Evolutionary conservation across 2,113 vertebrate genomes (phyloP).

Genomic region (Syngnathus floridae): DNA sequence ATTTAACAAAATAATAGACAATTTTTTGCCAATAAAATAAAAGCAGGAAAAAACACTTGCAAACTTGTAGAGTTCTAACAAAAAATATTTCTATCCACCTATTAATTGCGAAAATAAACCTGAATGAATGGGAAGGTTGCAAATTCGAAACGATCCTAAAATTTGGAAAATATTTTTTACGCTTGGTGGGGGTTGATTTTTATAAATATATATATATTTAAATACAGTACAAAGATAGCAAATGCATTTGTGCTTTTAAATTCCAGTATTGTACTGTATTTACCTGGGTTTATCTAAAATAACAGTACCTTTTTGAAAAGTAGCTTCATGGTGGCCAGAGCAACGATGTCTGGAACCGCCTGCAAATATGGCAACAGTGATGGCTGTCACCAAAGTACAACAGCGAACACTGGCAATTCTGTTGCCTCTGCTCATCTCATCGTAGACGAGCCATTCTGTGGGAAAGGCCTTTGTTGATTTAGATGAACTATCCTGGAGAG

Average conservation of each 20-base stretch:
- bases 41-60: neutral
- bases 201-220: no score
- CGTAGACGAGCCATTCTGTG: slow-evolving; percentile 90
- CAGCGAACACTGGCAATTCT: slow-evolving; percentile 84
- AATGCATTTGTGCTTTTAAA: neutral
- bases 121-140: no score
- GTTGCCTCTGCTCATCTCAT: slow-evolving; percentile 86
- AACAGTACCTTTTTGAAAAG: slow-evolving; percentile 60
- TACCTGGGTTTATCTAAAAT: neutral
- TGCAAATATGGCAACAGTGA: slow-evolving; percentile 81
- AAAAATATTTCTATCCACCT: no score
- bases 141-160: no score
- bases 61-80: no score
- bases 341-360: slow-evolving; percentile 78
- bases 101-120: no score
- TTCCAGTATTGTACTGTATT: neutral
- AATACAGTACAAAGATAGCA: neutral
- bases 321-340: slow-evolving; percentile 72
- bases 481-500: slow-evolving; percentile 70
- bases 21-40: neutral
- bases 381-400: slow-evolving; percentile 80
- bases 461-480: slow-evolving; percentile 76
- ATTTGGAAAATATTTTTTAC: no score
- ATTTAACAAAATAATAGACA: neutral
- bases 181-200: no score